Base-by-base conservation (phyloP, 2,888 invertebrate genomes). In the Achlya flavicornis region DNA sequence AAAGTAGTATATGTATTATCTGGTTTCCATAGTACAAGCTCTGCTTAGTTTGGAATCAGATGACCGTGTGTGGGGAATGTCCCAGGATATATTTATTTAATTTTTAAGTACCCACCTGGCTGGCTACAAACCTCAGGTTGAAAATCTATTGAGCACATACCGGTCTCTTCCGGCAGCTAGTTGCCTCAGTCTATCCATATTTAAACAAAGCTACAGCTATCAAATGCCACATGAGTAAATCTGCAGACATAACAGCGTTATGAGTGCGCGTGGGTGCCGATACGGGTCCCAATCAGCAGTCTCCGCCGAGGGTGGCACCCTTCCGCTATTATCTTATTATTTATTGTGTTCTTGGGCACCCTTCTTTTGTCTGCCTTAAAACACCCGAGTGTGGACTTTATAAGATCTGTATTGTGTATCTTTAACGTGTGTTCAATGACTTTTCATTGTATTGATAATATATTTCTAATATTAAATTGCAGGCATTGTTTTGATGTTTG, bases 321-420 rank as follows among this genome's bases (percentile, higher is more conserved):
- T 68, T 67, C 71, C 69, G 70, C 78, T 73, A 79, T 85, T 85
- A 88, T 85, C 87, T 80, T 84, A 85, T 86, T 87, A 87, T 87
- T 87, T 88, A 87, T 84, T 69, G 80, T 77, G 48, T 53, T 73
- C 72, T 73, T 70, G 66, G 64, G 67, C 67, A 68, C 73, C 70
- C 73, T 72, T 62, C 46, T 63, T 64, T 61, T 62, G 43, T 73
- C 68, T 66, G 69, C 66, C 69, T 68, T 63, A 66, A 58, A 70
- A 61, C 61, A 62, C 26, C 60, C 41, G 19, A 41, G 16, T 6
- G 19, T 7, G 7, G 19, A 19, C 26, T 19, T 41, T 19, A 19
- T 19, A 26, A 19, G 4, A 12, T 26, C 19, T 41, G 60, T 4
- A 26, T 26, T 41, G 41, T 41, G 19, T 53, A 19, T 19, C 19